phyloP scores from a whole-genome alignment of 2,113 vertebrate species.

The Numenius arquata region DNA sequence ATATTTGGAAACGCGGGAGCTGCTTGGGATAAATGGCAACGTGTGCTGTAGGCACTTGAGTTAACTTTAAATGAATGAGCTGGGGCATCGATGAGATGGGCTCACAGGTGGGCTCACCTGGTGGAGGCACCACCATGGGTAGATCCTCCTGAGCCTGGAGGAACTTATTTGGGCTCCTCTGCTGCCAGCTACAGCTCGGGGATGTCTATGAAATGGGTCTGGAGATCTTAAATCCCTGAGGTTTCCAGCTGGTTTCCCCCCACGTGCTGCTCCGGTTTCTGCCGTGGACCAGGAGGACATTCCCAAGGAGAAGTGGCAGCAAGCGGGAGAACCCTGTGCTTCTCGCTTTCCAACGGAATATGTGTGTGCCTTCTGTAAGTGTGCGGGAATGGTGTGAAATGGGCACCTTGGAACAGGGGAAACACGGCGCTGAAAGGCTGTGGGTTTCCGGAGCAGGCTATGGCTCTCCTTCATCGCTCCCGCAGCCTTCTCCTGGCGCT shows the following conservation, averaged over 20 bases:
- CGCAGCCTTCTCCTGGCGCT: neutral
- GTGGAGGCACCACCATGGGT: accelerated
- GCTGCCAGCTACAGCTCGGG: neutral
- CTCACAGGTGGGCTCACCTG: too few relatives aligned
- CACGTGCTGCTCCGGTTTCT: neutral
- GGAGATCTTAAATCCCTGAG: neutral
- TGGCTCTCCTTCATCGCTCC: neutral
- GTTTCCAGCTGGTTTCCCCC: neutral
- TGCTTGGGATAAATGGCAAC: neutral
- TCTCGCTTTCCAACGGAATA: neutral
- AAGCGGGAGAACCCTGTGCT: accelerated
- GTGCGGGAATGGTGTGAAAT: neutral
- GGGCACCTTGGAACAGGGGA: neutral
- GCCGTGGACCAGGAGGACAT: accelerated
- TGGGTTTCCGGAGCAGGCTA: neutral
- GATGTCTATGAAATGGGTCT: too few relatives aligned
- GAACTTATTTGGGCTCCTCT: accelerated
- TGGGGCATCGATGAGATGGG: too few relatives aligned
- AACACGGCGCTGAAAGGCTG: neutral
- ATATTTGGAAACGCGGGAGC: neutral
- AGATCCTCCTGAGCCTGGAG: neutral
- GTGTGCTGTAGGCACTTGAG: too few relatives aligned
- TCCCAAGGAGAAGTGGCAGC: neutral
- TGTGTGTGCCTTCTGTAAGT: neutral
- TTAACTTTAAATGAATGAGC: neutral